Percentiles rank a stretch among this genome's conserved stretches.
These are phyloP conservation scores for Zaprionus ornatus DNA, from an alignment of 1,140 invertebrate species.

Conservation along the genomic window DNA sequence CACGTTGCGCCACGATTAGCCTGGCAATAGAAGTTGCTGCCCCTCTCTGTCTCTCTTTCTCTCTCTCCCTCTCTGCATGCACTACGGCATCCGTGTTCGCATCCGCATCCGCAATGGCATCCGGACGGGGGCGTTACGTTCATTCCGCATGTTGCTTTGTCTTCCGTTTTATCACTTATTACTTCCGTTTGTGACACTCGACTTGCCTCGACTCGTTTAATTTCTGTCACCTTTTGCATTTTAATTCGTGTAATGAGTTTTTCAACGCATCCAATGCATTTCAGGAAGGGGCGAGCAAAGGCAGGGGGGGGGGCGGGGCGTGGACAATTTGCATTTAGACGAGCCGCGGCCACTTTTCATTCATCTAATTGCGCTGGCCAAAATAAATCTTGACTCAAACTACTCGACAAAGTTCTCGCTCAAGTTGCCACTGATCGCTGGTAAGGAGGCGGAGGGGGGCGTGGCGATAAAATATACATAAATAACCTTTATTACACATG, in stretches of 20 bases:
- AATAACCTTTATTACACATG: constrained; percentile 82
- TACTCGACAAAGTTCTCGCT: constrained; percentile 56
- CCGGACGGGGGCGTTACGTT: constrained; percentile 19
- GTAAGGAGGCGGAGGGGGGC: background rate
- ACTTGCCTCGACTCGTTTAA: constrained; percentile 50
- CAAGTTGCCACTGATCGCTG: constrained; percentile 31
- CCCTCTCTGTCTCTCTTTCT: background rate
- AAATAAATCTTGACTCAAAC: constrained; percentile 71
- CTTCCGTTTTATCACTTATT: constrained; percentile 81
- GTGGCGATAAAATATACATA: constrained; percentile 77
- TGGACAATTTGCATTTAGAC: constrained; percentile 73
- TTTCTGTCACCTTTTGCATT: constrained; percentile 75
- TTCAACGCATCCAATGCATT: constrained; percentile 6
- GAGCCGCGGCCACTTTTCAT: constrained; percentile 62
- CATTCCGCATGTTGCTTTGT: constrained; percentile 54
- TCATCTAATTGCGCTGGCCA: constrained; percentile 69
- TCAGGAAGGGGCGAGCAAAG: constrained; percentile 12
- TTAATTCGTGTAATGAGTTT: constrained; percentile 74
- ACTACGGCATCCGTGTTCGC: constrained; percentile 22
- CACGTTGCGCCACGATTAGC: constrained; percentile 66
- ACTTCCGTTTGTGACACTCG: constrained; percentile 66
- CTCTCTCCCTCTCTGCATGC: constrained; percentile 39
- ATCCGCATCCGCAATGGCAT: constrained; percentile 26
- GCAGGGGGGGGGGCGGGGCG: constrained; percentile 8
- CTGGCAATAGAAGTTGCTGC: constrained; percentile 68